phyloP scores from a whole-genome alignment of 2,797 vertebrate genomes.

The Notolabrus celidotus region DNA sequence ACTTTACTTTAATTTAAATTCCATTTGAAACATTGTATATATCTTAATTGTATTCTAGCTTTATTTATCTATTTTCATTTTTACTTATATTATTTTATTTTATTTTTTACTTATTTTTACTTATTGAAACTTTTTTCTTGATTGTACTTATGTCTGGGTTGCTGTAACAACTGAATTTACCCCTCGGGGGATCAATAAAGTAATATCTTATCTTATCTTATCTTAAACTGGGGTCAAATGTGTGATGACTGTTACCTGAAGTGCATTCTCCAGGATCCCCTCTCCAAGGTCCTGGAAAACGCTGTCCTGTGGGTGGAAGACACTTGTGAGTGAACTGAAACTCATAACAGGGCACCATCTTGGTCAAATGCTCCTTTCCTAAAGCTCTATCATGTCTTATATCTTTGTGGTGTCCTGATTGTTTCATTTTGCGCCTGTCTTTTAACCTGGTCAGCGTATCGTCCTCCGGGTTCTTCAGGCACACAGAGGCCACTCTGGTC shows the following conservation, averaged over 20 bases:
- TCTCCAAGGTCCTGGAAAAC: constrained; percentile 87
- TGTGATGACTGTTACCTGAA: constrained; percentile 74
- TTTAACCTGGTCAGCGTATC: constrained; percentile 83
- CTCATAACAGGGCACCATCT: background rate
- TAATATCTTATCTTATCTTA: too few species aligned
- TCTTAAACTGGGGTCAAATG: background rate
- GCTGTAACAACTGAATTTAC: too few species aligned
- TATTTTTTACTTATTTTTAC: too few species aligned
- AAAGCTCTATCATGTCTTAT: too few species aligned
- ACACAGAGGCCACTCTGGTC: constrained; percentile 79
- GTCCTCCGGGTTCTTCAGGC: constrained; percentile 82
- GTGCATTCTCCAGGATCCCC: constrained; percentile 86
- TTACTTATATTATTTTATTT: too few species aligned
- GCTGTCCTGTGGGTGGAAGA: constrained; percentile 70
- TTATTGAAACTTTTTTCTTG: too few species aligned
- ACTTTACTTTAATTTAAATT: too few species aligned
- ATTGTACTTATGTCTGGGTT: too few species aligned
- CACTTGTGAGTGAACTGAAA: background rate
- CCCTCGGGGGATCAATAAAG: too few species aligned
- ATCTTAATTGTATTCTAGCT: too few species aligned
- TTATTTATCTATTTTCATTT: too few species aligned
- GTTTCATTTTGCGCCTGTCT: background rate
- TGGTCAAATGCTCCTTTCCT: background rate
- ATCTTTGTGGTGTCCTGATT: background rate
- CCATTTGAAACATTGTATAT: too few species aligned